A percentile compares a stretch with the other conserved stretches of the same genome.
These are phyloP conservation scores for Danaus melanippus DNA, from an alignment of 1,140 invertebrate genomes.

Conservation along the genomic window DNA sequence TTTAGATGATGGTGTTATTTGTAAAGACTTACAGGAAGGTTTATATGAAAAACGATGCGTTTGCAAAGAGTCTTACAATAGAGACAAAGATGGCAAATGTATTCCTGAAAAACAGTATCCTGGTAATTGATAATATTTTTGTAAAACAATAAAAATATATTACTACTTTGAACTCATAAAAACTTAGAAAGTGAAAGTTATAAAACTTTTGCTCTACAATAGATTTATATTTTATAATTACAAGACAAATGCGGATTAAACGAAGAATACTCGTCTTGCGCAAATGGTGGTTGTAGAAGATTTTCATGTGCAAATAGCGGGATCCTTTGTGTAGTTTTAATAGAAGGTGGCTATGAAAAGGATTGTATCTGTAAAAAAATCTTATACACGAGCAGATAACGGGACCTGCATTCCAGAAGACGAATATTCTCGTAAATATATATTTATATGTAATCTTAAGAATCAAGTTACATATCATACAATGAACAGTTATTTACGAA, in stretches of 20 bases:
- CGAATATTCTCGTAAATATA: slow-evolving; percentile 13
- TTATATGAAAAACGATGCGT: not conserved
- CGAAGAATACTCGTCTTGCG: slow-evolving; percentile 8
- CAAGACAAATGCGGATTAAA: slow-evolving; percentile 6
- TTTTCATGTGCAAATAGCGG: slow-evolving; percentile 9
- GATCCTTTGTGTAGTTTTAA: slow-evolving; percentile 6
- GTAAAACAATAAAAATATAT: no score
- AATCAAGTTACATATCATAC: no score
- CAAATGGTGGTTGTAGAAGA: slow-evolving; percentile 11
- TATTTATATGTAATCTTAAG: not conserved
- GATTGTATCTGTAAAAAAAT: slow-evolving; percentile 24
- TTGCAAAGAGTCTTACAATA: slow-evolving; percentile 1
- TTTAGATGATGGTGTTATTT: no score
- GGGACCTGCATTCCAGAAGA: slow-evolving; percentile 16
- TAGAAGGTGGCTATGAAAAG: slow-evolving; percentile 5
- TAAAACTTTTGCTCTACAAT: not conserved
- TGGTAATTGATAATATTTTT: not conserved
- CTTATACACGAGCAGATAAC: slow-evolving; percentile 17
- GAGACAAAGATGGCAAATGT: slow-evolving; percentile 9
- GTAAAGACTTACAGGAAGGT: no score
- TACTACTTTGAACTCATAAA: not conserved
- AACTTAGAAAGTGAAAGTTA: not conserved
- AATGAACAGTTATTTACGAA: no score
- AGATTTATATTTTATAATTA: not conserved
- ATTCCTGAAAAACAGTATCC: slow-evolving; percentile 8